phyloP scores from a whole-genome alignment of 1,140 invertebrate genomes.

The Orius laevigatus region DNA sequence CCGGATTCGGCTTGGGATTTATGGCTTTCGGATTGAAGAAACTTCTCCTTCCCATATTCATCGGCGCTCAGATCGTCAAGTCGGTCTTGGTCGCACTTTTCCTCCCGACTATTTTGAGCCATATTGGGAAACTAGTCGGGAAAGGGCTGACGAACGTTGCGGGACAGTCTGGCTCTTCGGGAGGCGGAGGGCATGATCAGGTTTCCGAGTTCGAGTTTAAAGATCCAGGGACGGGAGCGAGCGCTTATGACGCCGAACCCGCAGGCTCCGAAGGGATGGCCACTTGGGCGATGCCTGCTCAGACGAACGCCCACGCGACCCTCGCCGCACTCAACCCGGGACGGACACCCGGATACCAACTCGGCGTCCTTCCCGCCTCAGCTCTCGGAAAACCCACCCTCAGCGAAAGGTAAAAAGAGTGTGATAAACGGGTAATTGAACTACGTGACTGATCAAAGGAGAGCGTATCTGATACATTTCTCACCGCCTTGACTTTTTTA shows the following conservation, averaged over 20 bases:
- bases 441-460: neutral
- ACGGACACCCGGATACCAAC: neutral
- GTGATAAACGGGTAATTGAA: constrained; percentile 1
- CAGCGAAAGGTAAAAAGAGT: neutral
- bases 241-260: constrained; percentile 19
- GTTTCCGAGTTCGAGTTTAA: constrained; percentile 47
- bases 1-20: constrained; percentile 50
- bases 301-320: constrained; percentile 12
- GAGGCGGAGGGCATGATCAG: constrained; percentile 19
- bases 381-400: neutral
- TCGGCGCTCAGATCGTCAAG: constrained; percentile 52
- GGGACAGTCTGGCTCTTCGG: constrained; percentile 27
- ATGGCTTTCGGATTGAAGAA: constrained; percentile 65
- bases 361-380: neutral
- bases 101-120: constrained; percentile 61
- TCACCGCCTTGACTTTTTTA: neutral
- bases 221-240: constrained; percentile 21
- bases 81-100: constrained; percentile 63
- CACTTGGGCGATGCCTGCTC: constrained; percentile 11
- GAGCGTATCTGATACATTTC: no score
- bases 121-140: constrained; percentile 61
- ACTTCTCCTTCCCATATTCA: constrained; percentile 52
- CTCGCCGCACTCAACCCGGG: constrained; percentile 11
- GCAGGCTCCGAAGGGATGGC: constrained; percentile 19
- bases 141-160: constrained; percentile 35